Conservation (phyloP, 2,113 vertebrate species). For the Alligator mississippiensis region DNA sequence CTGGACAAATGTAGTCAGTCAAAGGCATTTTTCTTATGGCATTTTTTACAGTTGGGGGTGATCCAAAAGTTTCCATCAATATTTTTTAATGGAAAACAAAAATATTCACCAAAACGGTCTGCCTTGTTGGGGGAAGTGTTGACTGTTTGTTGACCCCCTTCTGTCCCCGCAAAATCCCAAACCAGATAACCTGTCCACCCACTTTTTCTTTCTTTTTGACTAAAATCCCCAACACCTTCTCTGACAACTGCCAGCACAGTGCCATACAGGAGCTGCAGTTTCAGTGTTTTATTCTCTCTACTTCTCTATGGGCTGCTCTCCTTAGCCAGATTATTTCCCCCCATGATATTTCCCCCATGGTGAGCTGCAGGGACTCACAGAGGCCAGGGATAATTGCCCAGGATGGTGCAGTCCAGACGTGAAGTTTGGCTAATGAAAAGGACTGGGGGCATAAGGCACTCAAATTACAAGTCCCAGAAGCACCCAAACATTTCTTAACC, state of each 20-base stretch:
- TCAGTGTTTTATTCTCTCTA: neutral
- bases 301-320: neutral
- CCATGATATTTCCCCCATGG: neutral
- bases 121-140: rapidly evolving
- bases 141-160: neutral
- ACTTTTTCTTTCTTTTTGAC: neutral
- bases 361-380: too few relatives aligned
- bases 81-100: neutral
- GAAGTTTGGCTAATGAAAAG: neutral
- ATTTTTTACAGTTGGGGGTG: neutral
- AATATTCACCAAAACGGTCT: neutral
- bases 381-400: rapidly evolving
- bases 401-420: rapidly evolving
- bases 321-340: neutral
- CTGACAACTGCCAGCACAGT: neutral
- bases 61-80: neutral
- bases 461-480: rapidly evolving
- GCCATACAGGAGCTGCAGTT: neutral
- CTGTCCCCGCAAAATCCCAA: neutral
- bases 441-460: rapidly evolving
- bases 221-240: neutral
- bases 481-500: neutral
- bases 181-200: neutral
- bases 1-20: neutral
- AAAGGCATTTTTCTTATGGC: rapidly evolving